Percentiles rank a stretch among this genome's conserved stretches.
These are phyloP conservation scores for Hyperoplus lanceolatus DNA, from an alignment of 2,797 vertebrate species.

Conservation along the genomic window DNA sequence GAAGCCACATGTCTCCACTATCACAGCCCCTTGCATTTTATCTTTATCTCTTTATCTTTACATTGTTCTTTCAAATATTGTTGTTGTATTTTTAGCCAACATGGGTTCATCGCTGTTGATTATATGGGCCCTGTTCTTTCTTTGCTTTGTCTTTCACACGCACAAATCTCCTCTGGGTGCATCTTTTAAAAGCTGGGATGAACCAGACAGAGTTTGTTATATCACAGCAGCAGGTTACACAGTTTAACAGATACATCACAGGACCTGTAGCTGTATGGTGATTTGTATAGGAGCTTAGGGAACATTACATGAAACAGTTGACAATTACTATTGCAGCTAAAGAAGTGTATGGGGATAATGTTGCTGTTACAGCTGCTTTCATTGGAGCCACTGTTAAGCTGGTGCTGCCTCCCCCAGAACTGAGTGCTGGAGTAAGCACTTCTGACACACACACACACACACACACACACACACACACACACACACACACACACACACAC, in stretches of 20 bases:
- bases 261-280: neutral
- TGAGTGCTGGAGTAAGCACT: slow-evolving; percentile 73
- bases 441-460: slow-evolving; percentile 34
- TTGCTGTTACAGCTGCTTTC: slow-evolving; percentile 66
- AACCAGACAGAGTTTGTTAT: neutral
- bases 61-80: neutral
- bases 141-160: neutral
- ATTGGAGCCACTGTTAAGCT: slow-evolving; percentile 59
- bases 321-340: slow-evolving; percentile 28
- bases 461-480: slow-evolving; percentile 3
- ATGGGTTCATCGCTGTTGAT: neutral
- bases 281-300: slow-evolving; percentile 31
- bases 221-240: slow-evolving; percentile 13
- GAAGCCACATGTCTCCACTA: neutral
- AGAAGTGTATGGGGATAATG: slow-evolving; percentile 56
- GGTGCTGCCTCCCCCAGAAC: slow-evolving; percentile 51
- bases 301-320: slow-evolving; percentile 35
- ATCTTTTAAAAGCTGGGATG: neutral
- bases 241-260: neutral
- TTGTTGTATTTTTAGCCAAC: neutral
- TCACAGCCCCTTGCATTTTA: neutral
- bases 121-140: neutral
- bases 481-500: slow-evolving; percentile 11
- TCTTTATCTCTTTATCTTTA: neutral
- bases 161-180: neutral